These are phyloP conservation scores for Tanytarsus gracilentus DNA, from an alignment of 2,888 invertebrate genomes.

Conservation along the genomic window DNA sequence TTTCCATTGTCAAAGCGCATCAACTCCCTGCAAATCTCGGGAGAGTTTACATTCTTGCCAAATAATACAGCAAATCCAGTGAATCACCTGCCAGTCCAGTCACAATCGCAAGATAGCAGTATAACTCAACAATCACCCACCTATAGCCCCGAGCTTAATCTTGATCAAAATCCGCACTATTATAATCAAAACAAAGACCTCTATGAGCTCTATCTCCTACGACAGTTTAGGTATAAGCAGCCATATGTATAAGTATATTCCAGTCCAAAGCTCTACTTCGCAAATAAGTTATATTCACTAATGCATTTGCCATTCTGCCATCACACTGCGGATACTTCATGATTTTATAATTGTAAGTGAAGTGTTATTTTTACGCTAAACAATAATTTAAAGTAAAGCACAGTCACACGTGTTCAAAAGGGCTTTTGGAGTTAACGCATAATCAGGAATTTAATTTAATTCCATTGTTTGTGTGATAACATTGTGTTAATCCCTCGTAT, in stretches of 20 bases:
- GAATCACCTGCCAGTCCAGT: background rate
- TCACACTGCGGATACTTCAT: no score
- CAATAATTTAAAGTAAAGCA: no score
- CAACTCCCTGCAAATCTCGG: background rate
- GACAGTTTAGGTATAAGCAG: background rate
- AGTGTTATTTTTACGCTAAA: no score
- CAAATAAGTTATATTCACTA: no score
- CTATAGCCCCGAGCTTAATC: slow-evolving; percentile 69
- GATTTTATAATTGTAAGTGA: no score
- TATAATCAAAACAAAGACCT: slow-evolving; percentile 77
- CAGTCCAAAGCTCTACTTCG: background rate
- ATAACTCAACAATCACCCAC: no score
- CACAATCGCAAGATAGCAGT: background rate
- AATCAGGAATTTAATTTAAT: no score
- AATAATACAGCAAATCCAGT: background rate
- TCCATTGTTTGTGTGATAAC: no score
- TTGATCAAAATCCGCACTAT: slow-evolving; percentile 74
- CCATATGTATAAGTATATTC: background rate
- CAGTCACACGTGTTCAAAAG: no score
- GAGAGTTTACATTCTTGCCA: background rate
- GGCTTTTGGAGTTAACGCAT: no score
- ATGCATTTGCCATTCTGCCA: no score
- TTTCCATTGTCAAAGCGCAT: slow-evolving; percentile 22
- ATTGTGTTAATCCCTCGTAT: no score
- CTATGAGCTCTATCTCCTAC: slow-evolving; percentile 60